These are phyloP conservation scores for Apodemus speciosus DNA, from an alignment of 2,113 vertebrate genomes.

Conservation along the genomic window DNA sequence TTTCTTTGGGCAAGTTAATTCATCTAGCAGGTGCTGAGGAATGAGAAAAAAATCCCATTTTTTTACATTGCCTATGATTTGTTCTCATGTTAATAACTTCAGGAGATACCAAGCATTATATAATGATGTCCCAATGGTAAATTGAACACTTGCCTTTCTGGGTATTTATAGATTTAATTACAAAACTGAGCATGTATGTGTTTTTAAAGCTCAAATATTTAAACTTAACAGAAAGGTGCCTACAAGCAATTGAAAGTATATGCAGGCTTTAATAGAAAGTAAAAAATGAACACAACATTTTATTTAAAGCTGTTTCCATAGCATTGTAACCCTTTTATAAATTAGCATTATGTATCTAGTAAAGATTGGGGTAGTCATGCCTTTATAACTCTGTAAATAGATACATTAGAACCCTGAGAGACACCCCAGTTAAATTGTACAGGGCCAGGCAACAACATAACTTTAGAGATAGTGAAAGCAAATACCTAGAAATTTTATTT, in stretches of 20 bases:
- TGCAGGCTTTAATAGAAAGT: slow-evolving; percentile 75
- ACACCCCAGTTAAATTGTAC: background rate
- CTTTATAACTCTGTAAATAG: slow-evolving; percentile 27
- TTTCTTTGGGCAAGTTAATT: slow-evolving; percentile 25
- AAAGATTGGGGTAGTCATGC: background rate
- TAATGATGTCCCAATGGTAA: slow-evolving; percentile 64
- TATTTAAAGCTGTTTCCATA: slow-evolving; percentile 60
- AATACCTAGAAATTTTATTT: slow-evolving; percentile 39
- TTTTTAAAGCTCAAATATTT: slow-evolving; percentile 82
- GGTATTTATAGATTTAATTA: slow-evolving; percentile 72
- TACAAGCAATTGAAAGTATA: slow-evolving; percentile 82
- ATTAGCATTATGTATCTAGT: background rate
- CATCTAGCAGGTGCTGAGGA: slow-evolving; percentile 30
- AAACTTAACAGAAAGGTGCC: slow-evolving; percentile 80
- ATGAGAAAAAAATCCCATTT: slow-evolving; percentile 18
- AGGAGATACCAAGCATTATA: slow-evolving; percentile 37
- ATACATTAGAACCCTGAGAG: slow-evolving; percentile 22
- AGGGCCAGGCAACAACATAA: slow-evolving; percentile 15
- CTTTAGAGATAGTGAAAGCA: slow-evolving; percentile 61
- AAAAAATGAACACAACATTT: slow-evolving; percentile 74
- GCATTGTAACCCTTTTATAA: background rate
- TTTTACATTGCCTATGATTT: slow-evolving; percentile 30
- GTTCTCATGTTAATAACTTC: slow-evolving; percentile 40
- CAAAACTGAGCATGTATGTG: slow-evolving; percentile 68
- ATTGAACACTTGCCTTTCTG: slow-evolving; percentile 71